Conservation (phyloP, 2,797 vertebrate genomes). For the Anguilla obscura region DNA sequence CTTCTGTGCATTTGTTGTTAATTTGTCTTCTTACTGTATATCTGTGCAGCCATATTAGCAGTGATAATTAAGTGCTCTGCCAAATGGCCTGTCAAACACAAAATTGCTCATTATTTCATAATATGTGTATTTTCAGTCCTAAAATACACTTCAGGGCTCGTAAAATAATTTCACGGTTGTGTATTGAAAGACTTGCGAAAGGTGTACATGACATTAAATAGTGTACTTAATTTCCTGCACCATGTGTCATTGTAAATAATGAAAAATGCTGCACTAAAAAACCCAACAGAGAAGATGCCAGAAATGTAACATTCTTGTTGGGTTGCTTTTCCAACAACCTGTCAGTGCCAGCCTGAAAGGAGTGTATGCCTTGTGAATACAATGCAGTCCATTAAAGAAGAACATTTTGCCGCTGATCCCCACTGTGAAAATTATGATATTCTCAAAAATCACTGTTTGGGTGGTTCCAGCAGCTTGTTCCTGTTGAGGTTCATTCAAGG, state of each 20-base stretch:
- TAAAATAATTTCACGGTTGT: neutral
- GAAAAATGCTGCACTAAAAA: neutral
- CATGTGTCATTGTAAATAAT: neutral
- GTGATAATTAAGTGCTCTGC: conserved; percentile 9
- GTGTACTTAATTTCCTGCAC: neutral
- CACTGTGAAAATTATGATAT: neutral
- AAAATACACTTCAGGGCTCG: neutral
- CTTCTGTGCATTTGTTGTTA: conserved; percentile 9
- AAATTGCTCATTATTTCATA: conserved; percentile 1
- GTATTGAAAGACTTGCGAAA: conserved; percentile 12
- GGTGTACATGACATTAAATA: neutral
- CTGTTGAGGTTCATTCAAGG: neutral
- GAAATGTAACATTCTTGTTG: neutral
- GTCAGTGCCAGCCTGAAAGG: neutral
- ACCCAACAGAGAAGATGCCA: neutral
- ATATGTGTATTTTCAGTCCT: neutral
- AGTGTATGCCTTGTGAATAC: neutral
- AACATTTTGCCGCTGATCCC: neutral
- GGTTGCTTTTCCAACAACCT: neutral
- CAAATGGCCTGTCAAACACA: conserved; percentile 23
- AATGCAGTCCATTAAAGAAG: neutral
- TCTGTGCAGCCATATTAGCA: conserved; percentile 25
- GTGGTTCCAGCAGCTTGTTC: neutral
- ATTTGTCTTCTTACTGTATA: neutral
- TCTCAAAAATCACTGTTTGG: neutral